These are phyloP conservation scores for Apeira syringaria DNA, from an alignment of 2,888 invertebrate species.

Conservation along the genomic window DNA sequence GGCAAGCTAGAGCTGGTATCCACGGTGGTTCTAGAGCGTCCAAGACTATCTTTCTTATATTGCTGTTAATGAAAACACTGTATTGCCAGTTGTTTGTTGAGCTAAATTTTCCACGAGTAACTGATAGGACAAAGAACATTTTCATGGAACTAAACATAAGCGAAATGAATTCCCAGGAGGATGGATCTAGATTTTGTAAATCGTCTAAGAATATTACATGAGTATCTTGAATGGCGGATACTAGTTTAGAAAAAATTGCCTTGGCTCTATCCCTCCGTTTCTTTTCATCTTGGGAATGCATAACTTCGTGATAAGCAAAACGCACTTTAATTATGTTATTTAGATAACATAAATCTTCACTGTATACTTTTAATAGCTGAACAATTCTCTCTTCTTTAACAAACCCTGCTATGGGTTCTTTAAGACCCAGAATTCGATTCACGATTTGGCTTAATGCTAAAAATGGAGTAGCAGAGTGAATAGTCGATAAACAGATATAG, in stretches of 20 bases:
- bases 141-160: slow-evolving; percentile 57
- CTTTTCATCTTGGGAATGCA: slow-evolving; percentile 56
- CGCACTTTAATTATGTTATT: slow-evolving; percentile 79
- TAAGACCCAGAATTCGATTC: slow-evolving; percentile 61
- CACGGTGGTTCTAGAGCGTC: slow-evolving; percentile 59
- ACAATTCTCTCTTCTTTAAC: slow-evolving; percentile 69
- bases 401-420: slow-evolving; percentile 62
- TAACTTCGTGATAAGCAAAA: slow-evolving; percentile 73
- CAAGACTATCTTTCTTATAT: slow-evolving; percentile 68
- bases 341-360: slow-evolving; percentile 78
- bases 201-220: slow-evolving; percentile 75
- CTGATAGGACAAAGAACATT: slow-evolving; percentile 60
- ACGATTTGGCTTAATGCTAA: slow-evolving; percentile 70
- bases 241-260: slow-evolving; percentile 59
- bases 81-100: slow-evolving; percentile 67
- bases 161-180: slow-evolving; percentile 69
- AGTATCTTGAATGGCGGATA: slow-evolving; percentile 51
- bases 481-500: slow-evolving; percentile 58
- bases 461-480: slow-evolving; percentile 68
- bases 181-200: slow-evolving; percentile 72
- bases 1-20: slow-evolving; percentile 82
- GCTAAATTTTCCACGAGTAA: slow-evolving; percentile 65
- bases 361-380: slow-evolving; percentile 51
- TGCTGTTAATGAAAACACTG: slow-evolving; percentile 60
- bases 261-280: slow-evolving; percentile 63